phyloP scores from a whole-genome alignment of 2,113 vertebrate genomes.

The Saguinus imperator region DNA sequence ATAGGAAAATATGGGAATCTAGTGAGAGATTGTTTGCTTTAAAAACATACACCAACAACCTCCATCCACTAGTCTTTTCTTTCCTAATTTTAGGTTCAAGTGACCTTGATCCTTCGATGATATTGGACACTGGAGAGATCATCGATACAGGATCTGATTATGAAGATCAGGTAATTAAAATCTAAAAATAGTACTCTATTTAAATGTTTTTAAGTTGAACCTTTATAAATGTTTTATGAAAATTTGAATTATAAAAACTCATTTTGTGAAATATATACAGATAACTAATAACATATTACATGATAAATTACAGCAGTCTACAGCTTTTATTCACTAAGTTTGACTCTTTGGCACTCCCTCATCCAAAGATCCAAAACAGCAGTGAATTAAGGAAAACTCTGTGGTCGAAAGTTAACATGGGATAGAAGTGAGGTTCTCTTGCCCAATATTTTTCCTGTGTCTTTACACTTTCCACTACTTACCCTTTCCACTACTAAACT shows the following conservation, averaged over 20 bases:
- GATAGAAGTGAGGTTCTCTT: background rate
- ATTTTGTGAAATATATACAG: background rate
- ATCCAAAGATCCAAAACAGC: background rate
- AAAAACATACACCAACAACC: background rate
- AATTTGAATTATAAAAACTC: background rate
- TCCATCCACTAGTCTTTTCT: background rate
- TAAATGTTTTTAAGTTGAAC: slow-evolving; percentile 1
- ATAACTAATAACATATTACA: background rate
- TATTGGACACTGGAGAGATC: slow-evolving; percentile 88
- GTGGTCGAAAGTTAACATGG: background rate
- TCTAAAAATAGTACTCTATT: slow-evolving; percentile 14
- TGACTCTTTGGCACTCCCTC: background rate
- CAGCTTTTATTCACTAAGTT: background rate
- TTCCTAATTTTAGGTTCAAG: slow-evolving; percentile 85
- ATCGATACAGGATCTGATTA: slow-evolving; percentile 87
- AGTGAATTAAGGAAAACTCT: background rate
- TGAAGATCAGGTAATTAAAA: slow-evolving; percentile 91
- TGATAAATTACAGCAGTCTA: background rate
- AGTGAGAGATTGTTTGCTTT: background rate
- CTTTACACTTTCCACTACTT: background rate
- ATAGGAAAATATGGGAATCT: background rate
- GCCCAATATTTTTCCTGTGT: background rate
- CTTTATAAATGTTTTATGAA: slow-evolving; percentile 24
- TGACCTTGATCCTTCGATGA: slow-evolving; percentile 90
- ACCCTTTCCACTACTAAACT: background rate